These are phyloP conservation scores for Silurus lanzhouensis DNA, from an alignment of 2,797 vertebrate genomes.

Conservation along the genomic window DNA sequence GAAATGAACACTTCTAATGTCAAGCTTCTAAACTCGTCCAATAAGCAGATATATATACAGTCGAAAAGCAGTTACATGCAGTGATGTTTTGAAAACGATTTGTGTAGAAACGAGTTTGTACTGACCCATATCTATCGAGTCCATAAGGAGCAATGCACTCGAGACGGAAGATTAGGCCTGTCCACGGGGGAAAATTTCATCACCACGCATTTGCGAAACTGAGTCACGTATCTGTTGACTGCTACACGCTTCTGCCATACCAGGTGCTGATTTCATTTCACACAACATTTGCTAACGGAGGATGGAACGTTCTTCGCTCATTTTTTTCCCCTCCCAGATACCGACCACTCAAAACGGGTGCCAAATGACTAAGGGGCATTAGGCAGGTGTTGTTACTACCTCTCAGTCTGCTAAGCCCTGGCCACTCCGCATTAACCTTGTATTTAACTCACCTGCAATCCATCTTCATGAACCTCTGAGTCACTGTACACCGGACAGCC, in stretches of 20 bases:
- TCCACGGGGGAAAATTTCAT: conserved; percentile 37
- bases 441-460: conserved; percentile 82
- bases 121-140: background rate
- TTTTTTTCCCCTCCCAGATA: conserved; percentile 18
- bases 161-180: conserved; percentile 31
- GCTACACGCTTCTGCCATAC: conserved; percentile 48
- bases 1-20: background rate
- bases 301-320: conserved; percentile 31
- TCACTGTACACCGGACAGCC: conserved; percentile 86
- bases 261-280: conserved; percentile 50
- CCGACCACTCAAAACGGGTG: conserved; percentile 37
- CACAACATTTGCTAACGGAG: conserved; percentile 50
- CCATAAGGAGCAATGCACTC: conserved; percentile 16
- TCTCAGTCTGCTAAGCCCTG: background rate
- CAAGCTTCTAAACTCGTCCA: background rate
- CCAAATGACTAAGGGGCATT: conserved; percentile 39
- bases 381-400: background rate
- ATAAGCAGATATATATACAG: background rate
- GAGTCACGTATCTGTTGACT: conserved; percentile 51
- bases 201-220: conserved; percentile 43
- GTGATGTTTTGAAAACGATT: background rate
- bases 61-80: background rate
- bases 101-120: background rate
- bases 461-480: conserved; percentile 82
- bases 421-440: conserved; percentile 1